Evolutionary conservation across 2,888 invertebrate species (phyloP).

Genomic region (Lampropteryx suffumata): DNA sequence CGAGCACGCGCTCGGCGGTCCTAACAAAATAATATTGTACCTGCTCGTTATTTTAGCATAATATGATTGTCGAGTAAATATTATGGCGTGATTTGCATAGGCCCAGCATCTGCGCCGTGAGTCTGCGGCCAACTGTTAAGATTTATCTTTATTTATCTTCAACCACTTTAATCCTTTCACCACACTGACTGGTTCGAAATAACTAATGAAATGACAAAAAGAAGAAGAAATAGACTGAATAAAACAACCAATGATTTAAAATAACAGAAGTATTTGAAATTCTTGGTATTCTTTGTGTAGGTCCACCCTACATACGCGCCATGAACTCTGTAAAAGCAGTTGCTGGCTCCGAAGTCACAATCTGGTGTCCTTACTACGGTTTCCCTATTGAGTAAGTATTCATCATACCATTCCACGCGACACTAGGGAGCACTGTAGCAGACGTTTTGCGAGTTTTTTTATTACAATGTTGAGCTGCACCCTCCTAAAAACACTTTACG

Average conservation of each 20-base stretch:
- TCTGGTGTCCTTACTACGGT: slow-evolving; percentile 93
- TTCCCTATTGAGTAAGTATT: slow-evolving; percentile 86
- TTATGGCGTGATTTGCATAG: slow-evolving; percentile 58
- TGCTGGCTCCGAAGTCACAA: slow-evolving; percentile 88
- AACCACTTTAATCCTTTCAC: too few relatives aligned
- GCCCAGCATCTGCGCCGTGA: slow-evolving; percentile 89
- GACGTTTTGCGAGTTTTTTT: too few relatives aligned
- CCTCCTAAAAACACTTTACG: slow-evolving; percentile 20
- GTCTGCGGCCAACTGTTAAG: background rate
- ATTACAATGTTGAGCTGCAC: slow-evolving; percentile 16
- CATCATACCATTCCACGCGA: background rate
- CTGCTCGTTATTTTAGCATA: slow-evolving; percentile 22
- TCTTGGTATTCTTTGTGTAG: slow-evolving; percentile 62
- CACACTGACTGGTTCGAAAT: too few relatives aligned
- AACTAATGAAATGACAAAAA: too few relatives aligned
- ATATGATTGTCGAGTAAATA: slow-evolving; percentile 28
- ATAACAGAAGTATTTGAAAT: too few relatives aligned
- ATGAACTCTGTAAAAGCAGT: slow-evolving; percentile 90
- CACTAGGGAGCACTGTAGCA: too few relatives aligned
- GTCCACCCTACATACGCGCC: slow-evolving; percentile 89
- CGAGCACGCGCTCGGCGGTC: slow-evolving; percentile 12
- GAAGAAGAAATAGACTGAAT: too few relatives aligned
- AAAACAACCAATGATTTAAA: too few relatives aligned
- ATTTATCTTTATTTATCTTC: background rate
- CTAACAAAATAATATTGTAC: slow-evolving; percentile 28